Evolutionary conservation across 2,888 invertebrate genomes (phyloP).

Genomic region (Polyommatus icarus): DNA sequence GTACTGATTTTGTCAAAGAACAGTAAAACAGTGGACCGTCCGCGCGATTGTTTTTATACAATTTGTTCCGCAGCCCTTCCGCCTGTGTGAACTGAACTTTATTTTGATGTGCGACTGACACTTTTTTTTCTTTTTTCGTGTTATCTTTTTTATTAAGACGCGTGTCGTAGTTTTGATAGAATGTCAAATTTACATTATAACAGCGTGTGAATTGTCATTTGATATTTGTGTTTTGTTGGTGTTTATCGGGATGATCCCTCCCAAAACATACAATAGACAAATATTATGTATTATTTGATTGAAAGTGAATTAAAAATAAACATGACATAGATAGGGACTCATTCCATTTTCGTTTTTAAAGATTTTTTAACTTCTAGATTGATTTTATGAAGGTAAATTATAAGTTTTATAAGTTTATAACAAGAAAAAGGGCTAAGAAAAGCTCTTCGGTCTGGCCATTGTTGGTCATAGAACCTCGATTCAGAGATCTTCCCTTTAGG

Average conservation of each 20-base stretch:
- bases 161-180: conserved; percentile 73
- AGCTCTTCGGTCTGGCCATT: too few species aligned
- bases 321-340: neutral
- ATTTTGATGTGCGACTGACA: conserved; percentile 76
- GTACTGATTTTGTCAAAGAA: conserved; percentile 75
- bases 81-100: conserved; percentile 55
- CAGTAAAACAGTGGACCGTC: conserved; percentile 70
- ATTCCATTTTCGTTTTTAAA: too few species aligned
- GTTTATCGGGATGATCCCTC: conserved; percentile 4
- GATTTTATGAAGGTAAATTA: too few species aligned
- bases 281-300: neutral
- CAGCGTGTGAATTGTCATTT: conserved; percentile 57
- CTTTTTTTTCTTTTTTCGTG: conserved; percentile 59
- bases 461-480: too few species aligned
- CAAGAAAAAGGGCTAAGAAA: too few species aligned
- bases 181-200: conserved; percentile 75
- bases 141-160: conserved; percentile 60
- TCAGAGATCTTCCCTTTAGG: too few species aligned
- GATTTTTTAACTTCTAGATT: too few species aligned
- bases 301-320: neutral
- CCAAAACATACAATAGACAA: neutral
- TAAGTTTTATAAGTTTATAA: too few species aligned
- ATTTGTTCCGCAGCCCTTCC: conserved; percentile 65
- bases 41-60: conserved; percentile 77
- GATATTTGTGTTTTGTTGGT: conserved; percentile 30